phyloP scores from a whole-genome alignment of 1,140 invertebrate species.

The Atta colombica region DNA sequence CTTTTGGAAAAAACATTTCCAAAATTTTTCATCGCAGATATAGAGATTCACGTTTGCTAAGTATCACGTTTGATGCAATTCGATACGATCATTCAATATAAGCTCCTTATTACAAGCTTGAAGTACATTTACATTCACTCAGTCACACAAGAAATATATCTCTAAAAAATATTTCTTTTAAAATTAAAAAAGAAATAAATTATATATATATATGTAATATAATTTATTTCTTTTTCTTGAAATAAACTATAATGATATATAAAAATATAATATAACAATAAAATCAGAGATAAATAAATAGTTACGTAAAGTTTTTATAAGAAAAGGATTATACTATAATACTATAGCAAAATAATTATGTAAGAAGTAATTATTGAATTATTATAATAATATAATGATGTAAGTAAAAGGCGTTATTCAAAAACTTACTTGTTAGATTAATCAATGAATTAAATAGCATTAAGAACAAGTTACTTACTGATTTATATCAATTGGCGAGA shows the following conservation, averaged over 20 bases:
- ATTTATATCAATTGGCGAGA: constrained; percentile 73
- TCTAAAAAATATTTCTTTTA: not conserved
- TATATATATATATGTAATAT: not conserved
- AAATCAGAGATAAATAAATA: not conserved
- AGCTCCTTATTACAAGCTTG: not conserved
- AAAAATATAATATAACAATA: constrained; percentile 4
- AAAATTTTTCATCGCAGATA: not conserved
- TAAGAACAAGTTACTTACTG: constrained; percentile 65
- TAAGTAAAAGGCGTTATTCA: not conserved
- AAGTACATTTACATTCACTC: constrained; percentile 2
- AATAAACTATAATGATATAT: not conserved
- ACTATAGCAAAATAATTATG: constrained; percentile 20
- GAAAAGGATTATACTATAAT: not conserved
- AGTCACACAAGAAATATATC: not conserved
- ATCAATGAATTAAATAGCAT: not conserved
- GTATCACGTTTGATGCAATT: constrained; percentile 38
- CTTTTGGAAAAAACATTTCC: not conserved
- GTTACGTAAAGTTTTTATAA: not conserved
- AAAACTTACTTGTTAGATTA: not conserved
- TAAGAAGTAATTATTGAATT: constrained; percentile 14
- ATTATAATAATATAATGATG: not conserved
- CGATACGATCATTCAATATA: not conserved
- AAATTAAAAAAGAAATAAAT: not conserved
- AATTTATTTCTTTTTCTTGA: not conserved
- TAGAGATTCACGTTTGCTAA: not conserved